These are phyloP conservation scores for Danio aesculapii DNA, from an alignment of 2,797 vertebrate genomes.

Conservation along the genomic window DNA sequence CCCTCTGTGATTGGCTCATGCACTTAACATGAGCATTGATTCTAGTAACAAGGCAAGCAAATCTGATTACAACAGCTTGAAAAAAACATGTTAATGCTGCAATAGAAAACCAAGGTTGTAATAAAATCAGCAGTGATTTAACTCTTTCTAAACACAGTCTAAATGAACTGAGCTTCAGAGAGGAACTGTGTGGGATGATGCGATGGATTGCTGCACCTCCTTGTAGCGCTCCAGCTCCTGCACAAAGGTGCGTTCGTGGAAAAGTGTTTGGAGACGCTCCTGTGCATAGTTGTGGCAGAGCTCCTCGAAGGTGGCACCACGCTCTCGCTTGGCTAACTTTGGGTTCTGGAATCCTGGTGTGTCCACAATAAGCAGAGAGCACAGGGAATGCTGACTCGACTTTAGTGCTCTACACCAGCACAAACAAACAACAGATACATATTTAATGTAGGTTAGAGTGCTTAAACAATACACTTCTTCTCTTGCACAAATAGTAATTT, in stretches of 20 bases:
- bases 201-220: conserved; percentile 81
- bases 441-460: conserved; percentile 7
- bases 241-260: conserved; percentile 91
- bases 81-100: neutral
- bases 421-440: conserved; percentile 15
- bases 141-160: neutral
- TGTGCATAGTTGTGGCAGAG: conserved; percentile 98
- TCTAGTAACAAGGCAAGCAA: conserved; percentile 48
- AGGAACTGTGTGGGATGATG: neutral
- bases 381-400: conserved; percentile 94
- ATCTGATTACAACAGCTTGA: conserved; percentile 25
- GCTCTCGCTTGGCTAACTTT: conserved; percentile 81
- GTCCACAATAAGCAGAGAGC: conserved; percentile 94
- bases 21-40: conserved; percentile 3
- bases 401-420: conserved; percentile 82
- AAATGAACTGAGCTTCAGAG: neutral
- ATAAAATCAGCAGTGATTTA: conserved; percentile 15
- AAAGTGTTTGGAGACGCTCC: conserved; percentile 94
- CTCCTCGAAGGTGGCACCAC: conserved; percentile 94
- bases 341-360: conserved; percentile 98
- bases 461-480: neutral
- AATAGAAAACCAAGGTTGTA: neutral
- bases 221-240: conserved; percentile 94
- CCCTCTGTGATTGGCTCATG: neutral
- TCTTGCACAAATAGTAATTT: neutral